phyloP scores from a whole-genome alignment of 1,140 invertebrate species.

The Neomicropteryx cornuta region DNA sequence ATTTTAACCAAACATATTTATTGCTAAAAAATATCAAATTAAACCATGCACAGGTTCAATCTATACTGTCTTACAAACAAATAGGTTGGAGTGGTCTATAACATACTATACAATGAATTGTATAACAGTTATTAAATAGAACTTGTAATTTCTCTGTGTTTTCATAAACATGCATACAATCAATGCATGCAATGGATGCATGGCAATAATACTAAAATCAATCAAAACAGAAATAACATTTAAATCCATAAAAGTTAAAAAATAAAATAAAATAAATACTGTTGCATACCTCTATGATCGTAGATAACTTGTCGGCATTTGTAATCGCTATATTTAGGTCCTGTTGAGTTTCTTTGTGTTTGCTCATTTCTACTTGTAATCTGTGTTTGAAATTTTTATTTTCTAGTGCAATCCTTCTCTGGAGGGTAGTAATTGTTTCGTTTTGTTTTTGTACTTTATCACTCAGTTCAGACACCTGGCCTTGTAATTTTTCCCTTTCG shows the following conservation, averaged over 20 bases:
- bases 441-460: slow-evolving; percentile 54
- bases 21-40: no score
- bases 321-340: slow-evolving; percentile 49
- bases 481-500: slow-evolving; percentile 58
- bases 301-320: slow-evolving; percentile 46
- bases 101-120: no score
- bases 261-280: slow-evolving; percentile 23
- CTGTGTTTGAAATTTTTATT: slow-evolving; percentile 61
- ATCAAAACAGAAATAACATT: slow-evolving; percentile 19
- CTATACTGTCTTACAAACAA: no score
- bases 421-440: slow-evolving; percentile 53
- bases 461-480: slow-evolving; percentile 49
- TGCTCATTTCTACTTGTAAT: slow-evolving; percentile 51
- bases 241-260: slow-evolving; percentile 24
- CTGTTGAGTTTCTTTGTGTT: slow-evolving; percentile 56
- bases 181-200: slow-evolving; percentile 20
- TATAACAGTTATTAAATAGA: slow-evolving; percentile 18
- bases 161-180: slow-evolving; percentile 16
- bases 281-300: slow-evolving; percentile 40
- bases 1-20: no score
- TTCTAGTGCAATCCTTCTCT: slow-evolving; percentile 55
- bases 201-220: slow-evolving; percentile 20
- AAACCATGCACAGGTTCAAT: no score
- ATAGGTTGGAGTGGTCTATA: no score
- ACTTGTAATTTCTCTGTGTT: background rate